Conservation (phyloP, 2,888 invertebrate genomes). For the Andrena camellia region DNA sequence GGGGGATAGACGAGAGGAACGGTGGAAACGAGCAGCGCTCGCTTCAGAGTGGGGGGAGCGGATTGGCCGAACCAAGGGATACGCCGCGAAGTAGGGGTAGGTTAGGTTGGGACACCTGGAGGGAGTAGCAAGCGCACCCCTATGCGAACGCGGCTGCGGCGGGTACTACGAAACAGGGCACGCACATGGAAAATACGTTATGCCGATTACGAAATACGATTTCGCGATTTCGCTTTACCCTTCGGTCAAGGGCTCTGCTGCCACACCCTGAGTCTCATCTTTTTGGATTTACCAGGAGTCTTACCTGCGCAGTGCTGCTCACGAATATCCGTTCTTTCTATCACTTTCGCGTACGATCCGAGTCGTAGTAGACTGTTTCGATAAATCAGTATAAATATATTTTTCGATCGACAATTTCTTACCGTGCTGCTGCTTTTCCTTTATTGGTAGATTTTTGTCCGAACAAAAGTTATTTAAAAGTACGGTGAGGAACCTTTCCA, state of each 20-base stretch:
- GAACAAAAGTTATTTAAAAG: not conserved
- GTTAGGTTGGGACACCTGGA: conserved; percentile 67
- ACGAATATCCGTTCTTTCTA: not conserved
- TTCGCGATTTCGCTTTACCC: conserved; percentile 66
- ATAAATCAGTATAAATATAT: too few species aligned
- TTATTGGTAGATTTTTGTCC: not conserved
- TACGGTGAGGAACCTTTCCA: not conserved
- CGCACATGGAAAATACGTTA: conserved; percentile 44
- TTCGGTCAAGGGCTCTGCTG: conserved; percentile 56
- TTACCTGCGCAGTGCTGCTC: conserved; percentile 57
- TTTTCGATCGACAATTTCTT: too few species aligned
- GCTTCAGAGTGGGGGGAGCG: conserved; percentile 35
- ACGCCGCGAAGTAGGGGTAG: conserved; percentile 64
- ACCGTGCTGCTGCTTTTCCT: not conserved
- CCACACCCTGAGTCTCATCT: conserved; percentile 28
- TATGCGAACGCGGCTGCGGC: conserved; percentile 62
- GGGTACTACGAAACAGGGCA: conserved; percentile 62
- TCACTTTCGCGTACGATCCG: too few species aligned
- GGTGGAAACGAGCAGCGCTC: conserved; percentile 29
- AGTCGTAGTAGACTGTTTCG: too few species aligned
- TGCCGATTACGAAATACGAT: conserved; percentile 33
- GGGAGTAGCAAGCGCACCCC: conserved; percentile 69
- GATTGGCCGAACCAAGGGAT: conserved; percentile 63
- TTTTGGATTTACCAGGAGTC: conserved; percentile 30
- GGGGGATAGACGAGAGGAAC: conserved; percentile 42